Conservation (phyloP, 2,888 invertebrate species). For the Axea sp. region DNA sequence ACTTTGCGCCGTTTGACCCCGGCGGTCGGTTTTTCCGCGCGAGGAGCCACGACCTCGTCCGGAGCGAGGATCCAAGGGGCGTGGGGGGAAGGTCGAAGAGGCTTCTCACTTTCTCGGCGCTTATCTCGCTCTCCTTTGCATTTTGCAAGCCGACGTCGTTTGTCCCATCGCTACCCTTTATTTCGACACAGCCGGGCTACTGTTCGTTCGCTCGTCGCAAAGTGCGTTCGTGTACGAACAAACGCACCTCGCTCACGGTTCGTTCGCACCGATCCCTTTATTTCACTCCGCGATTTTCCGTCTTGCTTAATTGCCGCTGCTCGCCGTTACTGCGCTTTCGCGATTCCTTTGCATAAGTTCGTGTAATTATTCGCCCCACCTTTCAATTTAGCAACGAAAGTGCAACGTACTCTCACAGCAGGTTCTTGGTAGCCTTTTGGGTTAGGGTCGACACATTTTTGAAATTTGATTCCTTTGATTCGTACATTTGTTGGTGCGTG, state of each 20-base stretch:
- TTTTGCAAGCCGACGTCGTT: constrained; percentile 1
- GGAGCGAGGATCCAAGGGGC: constrained; percentile 55
- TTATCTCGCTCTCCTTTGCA: constrained; percentile 12
- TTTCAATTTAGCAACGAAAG: too few relatives aligned
- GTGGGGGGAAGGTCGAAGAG: constrained; percentile 1
- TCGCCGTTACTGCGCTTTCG: too few relatives aligned
- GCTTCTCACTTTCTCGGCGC: constrained; percentile 28
- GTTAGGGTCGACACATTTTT: too few relatives aligned
- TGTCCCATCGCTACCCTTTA: constrained; percentile 10
- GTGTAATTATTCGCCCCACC: too few relatives aligned
- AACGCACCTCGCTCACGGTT: too few relatives aligned
- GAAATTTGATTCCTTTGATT: too few relatives aligned
- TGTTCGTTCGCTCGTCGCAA: constrained; percentile 15
- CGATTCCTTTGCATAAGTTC: too few relatives aligned
- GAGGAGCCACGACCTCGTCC: constrained; percentile 74
- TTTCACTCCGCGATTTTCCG: too few relatives aligned
- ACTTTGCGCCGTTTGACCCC: constrained; percentile 75
- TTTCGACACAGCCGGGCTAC: constrained; percentile 10
- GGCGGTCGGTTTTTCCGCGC: constrained; percentile 76
- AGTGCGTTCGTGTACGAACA: constrained; percentile 17
- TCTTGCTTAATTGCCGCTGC: constrained; percentile 13
- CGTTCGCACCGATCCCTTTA: too few relatives aligned
- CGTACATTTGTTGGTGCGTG: too few relatives aligned
- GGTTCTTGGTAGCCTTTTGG: too few relatives aligned
- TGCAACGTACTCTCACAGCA: too few relatives aligned